Evolutionary conservation across 2,113 vertebrate genomes (phyloP).

Genomic region (Triplophysa rosa): DNA sequence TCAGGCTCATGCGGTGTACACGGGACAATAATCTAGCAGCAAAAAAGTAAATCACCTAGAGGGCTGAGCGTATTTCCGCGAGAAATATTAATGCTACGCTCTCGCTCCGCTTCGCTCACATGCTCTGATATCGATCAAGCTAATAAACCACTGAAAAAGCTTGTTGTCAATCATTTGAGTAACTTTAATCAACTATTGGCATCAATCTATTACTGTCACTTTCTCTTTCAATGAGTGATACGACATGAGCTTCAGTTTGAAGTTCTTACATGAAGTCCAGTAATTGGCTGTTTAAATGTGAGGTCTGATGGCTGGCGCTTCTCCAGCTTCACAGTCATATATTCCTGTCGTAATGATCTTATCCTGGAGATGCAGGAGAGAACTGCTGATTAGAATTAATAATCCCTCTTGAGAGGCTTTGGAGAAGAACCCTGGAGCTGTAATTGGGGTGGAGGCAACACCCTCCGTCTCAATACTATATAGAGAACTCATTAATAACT

Average conservation of each 20-base stretch:
- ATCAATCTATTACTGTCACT: neutral
- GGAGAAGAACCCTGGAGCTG: constrained; percentile 44
- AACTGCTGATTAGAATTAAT: constrained; percentile 57
- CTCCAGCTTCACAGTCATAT: constrained; percentile 13
- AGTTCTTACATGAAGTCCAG: neutral
- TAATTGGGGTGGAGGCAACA: constrained; percentile 36
- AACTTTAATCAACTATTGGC: too few species aligned
- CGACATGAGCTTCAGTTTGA: neutral
- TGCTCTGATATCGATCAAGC: too few species aligned
- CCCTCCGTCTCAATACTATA: constrained; percentile 11
- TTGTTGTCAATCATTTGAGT: too few species aligned
- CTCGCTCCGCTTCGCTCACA: too few species aligned
- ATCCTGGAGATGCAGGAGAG: constrained; percentile 47
- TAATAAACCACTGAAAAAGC: too few species aligned
- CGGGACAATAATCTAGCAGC: too few species aligned
- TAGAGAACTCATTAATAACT: constrained; percentile 59
- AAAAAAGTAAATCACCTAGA: too few species aligned
- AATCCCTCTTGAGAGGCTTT: constrained; percentile 52
- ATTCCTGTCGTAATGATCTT: constrained; percentile 45
- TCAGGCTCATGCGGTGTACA: too few species aligned
- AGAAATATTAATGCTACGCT: too few species aligned
- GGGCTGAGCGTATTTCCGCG: too few species aligned
- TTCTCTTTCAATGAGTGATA: neutral
- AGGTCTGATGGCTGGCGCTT: constrained; percentile 11
- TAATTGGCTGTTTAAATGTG: constrained; percentile 44